A percentile compares a stretch with the other conserved stretches of the same genome.
Evolutionary conservation across 2,113 vertebrate species (phyloP).

Genomic region (Sphyrna mokarran): DNA sequence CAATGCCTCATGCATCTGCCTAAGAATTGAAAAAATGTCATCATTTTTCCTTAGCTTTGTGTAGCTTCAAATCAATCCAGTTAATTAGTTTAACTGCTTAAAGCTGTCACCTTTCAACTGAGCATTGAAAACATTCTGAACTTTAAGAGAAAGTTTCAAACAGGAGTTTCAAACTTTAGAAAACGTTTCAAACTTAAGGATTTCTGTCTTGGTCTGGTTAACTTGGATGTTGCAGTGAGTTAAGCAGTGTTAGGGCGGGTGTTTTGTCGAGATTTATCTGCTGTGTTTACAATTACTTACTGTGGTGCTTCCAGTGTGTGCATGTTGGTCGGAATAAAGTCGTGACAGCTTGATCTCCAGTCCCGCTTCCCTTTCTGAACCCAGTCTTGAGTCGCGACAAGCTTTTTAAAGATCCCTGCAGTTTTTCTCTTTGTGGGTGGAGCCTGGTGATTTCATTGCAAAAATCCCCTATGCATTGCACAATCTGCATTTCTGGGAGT

Average conservation of each 20-base stretch:
- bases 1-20: background rate
- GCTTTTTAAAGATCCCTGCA: background rate
- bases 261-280: background rate
- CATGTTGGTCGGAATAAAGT: background rate
- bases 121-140: background rate
- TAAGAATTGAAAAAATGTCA: background rate
- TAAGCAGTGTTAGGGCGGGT: too few relatives aligned
- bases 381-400: background rate
- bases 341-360: too few relatives aligned
- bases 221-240: background rate
- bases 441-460: background rate
- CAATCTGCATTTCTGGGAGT: background rate
- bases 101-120: background rate
- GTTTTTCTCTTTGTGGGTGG: background rate
- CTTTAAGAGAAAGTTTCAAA: background rate
- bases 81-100: too few relatives aligned
- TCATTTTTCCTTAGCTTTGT: background rate
- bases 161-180: background rate
- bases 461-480: background rate
- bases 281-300: background rate
- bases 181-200: background rate
- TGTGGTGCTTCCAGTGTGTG: constrained; percentile 10
- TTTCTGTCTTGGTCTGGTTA: background rate
- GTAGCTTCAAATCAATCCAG: background rate
- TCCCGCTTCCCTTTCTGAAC: background rate